Conservation (phyloP, 2,113 vertebrate species). For the Oenanthe oenanthe region DNA sequence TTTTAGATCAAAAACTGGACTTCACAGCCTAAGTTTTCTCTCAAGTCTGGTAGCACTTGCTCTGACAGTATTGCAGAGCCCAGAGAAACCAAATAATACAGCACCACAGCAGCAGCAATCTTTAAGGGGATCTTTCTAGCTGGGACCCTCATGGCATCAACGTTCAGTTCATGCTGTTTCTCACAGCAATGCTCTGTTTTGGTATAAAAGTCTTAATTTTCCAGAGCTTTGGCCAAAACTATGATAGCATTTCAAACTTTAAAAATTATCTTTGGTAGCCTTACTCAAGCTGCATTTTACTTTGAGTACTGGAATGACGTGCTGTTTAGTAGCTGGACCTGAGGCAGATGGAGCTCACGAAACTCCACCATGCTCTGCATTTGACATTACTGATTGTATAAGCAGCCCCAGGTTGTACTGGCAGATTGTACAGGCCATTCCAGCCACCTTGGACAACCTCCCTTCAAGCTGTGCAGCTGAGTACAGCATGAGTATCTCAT, state of each 20-base stretch:
- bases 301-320: not conserved
- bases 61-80: not conserved
- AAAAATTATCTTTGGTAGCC: not conserved
- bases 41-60: fast-evolving
- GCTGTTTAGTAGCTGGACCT: not conserved
- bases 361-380: fast-evolving
- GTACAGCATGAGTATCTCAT: not conserved
- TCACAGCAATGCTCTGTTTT: not conserved
- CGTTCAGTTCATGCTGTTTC: not conserved
- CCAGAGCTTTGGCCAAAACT: not conserved
- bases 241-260: not conserved
- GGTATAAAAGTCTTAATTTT: not conserved
- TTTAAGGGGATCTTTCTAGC: not conserved
- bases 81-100: not conserved
- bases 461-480: too few relatives aligned
- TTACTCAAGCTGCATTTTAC: not conserved
- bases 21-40: not conserved
- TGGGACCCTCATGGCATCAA: not conserved
- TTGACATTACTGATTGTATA: not conserved
- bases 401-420: not conserved
- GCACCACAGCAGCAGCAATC: not conserved
- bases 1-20: not conserved
- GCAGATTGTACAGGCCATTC: not conserved
- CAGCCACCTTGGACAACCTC: not conserved
- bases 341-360: fast-evolving